Evolutionary conservation across 2,888 invertebrate species (phyloP), one percentile per base, ranked within the genome.

Genomic region (Allygus modestus): DNA sequence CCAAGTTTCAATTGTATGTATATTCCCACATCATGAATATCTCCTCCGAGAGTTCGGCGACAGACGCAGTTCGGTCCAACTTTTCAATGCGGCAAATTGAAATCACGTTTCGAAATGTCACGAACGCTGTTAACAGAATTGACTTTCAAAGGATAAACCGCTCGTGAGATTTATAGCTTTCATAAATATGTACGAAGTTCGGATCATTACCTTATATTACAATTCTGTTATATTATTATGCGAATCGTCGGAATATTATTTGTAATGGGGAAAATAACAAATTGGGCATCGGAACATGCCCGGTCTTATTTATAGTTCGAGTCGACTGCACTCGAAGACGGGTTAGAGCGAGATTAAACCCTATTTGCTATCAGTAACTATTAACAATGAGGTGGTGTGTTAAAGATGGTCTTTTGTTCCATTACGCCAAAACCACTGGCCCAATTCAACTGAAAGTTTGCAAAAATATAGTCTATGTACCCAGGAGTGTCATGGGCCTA

Each of bases 51-150:
- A 79, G 37, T 58, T 71, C 71, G 54, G 58, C 58, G 28, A 46
- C 23, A 77, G n/a, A 75, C 46, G 26, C 4, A 20, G 4, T 4
- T 46, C 33, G 77, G 46, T n/a, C 46, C 73, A 33, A 79, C 54
- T 79, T 79, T 58, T 79, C 58, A 79, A 31, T 58, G 54, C 51
- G 20, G 54, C 79, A 58, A 54, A 79, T 58, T 58, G 79, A 58
- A 79, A 79, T 58, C 58, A 79, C 79, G 79, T 31, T 79, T 58
- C 33, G 5, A 58, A 79, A 37, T 79, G 58, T 79, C 79, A 79
- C 79, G 54, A 79, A 12, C 58, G 31, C 58, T 31, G 54, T 58
- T 33, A 79, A 37, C 28, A 37, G 20, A 58, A 58, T 79, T 79
- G 79, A 79, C 33, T 79, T 79, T 79, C 79, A 79, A 33, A 58